Percentiles rank a stretch among this genome's conserved stretches.
phyloP scores from a whole-genome alignment of 1,140 invertebrate species.

The Brachionus manjavacas region DNA sequence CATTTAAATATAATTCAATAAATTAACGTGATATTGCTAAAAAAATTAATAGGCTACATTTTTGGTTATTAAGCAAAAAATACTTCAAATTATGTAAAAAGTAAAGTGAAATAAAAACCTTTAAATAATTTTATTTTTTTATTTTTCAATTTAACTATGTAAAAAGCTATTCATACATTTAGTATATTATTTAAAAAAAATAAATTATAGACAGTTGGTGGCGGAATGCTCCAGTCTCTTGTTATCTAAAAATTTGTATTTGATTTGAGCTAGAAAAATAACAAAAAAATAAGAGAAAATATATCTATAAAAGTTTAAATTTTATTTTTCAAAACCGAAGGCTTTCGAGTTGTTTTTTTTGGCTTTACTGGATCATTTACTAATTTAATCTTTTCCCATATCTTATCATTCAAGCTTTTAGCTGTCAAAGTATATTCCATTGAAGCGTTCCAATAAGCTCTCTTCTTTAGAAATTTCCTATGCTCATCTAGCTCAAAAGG shows the following conservation, averaged over 20 bases:
- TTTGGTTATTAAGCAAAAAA: too few species aligned
- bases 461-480: background rate
- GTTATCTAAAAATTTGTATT: background rate
- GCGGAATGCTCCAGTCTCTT: background rate
- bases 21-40: too few species aligned
- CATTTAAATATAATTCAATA: too few species aligned
- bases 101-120: too few species aligned
- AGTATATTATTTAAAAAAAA: too few species aligned
- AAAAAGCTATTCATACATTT: too few species aligned
- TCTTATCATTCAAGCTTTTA: background rate
- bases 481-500: background rate
- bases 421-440: background rate
- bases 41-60: too few species aligned
- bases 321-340: background rate
- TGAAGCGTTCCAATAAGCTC: conserved; percentile 18
- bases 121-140: too few species aligned
- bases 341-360: conserved; percentile 3
- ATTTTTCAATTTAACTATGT: too few species aligned
- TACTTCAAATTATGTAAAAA: too few species aligned
- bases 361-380: conserved; percentile 1
- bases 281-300: background rate
- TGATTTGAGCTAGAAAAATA: background rate
- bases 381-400: conserved; percentile 4
- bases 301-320: background rate
- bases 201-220: too few species aligned